A percentile compares a stretch with the other conserved stretches of the same genome.
phyloP scores from a whole-genome alignment of 2,113 vertebrate genomes.

The Centropus unirufus region DNA sequence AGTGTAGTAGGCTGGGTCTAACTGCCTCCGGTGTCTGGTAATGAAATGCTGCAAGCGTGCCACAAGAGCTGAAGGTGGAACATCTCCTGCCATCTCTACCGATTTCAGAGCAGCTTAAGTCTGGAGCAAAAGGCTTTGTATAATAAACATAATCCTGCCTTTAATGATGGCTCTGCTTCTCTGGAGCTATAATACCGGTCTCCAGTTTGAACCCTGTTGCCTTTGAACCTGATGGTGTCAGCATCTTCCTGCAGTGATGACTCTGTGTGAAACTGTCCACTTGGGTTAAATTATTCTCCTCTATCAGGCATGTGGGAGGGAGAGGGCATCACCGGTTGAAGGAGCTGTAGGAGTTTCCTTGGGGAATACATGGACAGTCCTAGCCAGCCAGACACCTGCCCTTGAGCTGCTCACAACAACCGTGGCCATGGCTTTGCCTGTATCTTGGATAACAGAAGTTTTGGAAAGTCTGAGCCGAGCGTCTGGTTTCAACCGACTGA shows the following conservation, averaged over 20 bases:
- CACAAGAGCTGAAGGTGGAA: accelerated
- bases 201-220: background rate
- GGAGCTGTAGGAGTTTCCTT: background rate
- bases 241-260: background rate
- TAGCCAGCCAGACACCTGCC: background rate
- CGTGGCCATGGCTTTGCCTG: accelerated
- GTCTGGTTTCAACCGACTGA: background rate
- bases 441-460: background rate
- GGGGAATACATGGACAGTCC: accelerated
- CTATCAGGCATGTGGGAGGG: accelerated
- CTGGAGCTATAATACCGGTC: background rate
- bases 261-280: accelerated
- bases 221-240: background rate
- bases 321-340: accelerated
- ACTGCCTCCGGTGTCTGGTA: background rate
- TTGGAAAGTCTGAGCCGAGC: background rate
- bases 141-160: background rate
- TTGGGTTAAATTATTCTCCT: background rate
- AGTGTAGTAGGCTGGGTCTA: background rate
- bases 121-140: background rate
- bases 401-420: background rate
- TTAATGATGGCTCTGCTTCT: background rate
- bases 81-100: background rate
- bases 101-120: background rate
- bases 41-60: background rate